A percentile compares a stretch with the other conserved stretches of the same genome.
Conservation (phyloP, 1,140 invertebrate species). For the Drosophila cardini region DNA sequence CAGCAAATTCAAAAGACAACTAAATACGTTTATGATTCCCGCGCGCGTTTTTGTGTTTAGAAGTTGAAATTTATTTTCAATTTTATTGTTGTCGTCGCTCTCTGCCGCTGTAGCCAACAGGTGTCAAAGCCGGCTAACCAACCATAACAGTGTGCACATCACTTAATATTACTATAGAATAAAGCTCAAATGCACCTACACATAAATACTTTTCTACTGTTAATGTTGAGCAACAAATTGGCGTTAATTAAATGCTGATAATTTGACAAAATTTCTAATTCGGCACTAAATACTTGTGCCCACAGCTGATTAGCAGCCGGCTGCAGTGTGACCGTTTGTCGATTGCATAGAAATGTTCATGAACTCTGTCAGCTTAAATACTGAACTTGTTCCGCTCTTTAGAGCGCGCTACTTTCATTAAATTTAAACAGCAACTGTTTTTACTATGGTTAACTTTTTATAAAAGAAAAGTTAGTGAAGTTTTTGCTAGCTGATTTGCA, state of each 20-base stretch:
- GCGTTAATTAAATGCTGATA: constrained; percentile 8
- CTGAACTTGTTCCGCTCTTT: no score
- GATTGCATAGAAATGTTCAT: not conserved
- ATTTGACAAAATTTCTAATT: constrained; percentile 25
- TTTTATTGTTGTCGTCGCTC: constrained; percentile 40
- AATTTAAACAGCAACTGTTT: not conserved
- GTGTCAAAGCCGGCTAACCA: constrained; percentile 43
- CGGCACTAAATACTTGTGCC: not conserved
- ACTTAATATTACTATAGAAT: not conserved
- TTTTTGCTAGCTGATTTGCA: constrained; percentile 56
- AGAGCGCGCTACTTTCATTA: not conserved
- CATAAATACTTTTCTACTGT: not conserved
- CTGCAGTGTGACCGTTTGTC: constrained; percentile 39
- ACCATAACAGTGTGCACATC: constrained; percentile 1
- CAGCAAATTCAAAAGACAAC: constrained; percentile 78
- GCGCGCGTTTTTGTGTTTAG: constrained; percentile 58
- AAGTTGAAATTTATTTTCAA: constrained; percentile 59
- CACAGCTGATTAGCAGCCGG: constrained; percentile 39
- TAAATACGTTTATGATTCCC: constrained; percentile 61
- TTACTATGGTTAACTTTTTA: no score
- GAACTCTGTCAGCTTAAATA: not conserved
- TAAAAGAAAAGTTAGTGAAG: not conserved
- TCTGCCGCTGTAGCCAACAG: constrained; percentile 38
- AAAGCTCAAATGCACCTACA: not conserved
- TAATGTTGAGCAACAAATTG: not conserved